These are phyloP conservation scores for Athene noctua DNA, from an alignment of 2,113 vertebrate genomes.

Conservation along the genomic window DNA sequence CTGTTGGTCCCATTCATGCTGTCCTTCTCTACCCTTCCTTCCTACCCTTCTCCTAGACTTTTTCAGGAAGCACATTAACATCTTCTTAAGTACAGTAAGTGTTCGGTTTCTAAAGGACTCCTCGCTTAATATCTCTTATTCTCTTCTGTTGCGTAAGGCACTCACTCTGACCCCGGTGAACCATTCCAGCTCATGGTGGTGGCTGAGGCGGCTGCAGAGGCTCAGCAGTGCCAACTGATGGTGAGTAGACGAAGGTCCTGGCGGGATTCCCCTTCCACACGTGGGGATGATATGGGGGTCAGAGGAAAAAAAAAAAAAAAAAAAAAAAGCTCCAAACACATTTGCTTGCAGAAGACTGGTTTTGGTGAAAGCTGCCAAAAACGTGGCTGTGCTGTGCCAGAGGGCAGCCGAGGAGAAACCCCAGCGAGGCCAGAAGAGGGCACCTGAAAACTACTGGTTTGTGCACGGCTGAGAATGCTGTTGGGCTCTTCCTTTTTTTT, in stretches of 20 bases:
- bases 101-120: background rate
- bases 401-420: background rate
- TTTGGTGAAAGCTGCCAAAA: background rate
- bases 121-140: background rate
- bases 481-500: background rate
- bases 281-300: background rate
- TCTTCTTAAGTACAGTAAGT: background rate
- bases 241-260: background rate
- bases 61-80: background rate
- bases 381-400: accelerated
- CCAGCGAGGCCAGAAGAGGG: constrained; percentile 42
- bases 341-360: background rate
- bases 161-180: background rate
- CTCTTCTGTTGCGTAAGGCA: background rate
- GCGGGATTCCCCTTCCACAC: background rate
- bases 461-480: background rate
- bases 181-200: background rate
- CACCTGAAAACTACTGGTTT: background rate
- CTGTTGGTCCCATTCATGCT: background rate
- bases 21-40: background rate
- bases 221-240: background rate
- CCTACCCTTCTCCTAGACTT: background rate
- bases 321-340: no score
- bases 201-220: background rate
- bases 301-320: no score